Conservation (phyloP, 1,140 invertebrate genomes). For the Rhopalosiphum padi region DNA sequence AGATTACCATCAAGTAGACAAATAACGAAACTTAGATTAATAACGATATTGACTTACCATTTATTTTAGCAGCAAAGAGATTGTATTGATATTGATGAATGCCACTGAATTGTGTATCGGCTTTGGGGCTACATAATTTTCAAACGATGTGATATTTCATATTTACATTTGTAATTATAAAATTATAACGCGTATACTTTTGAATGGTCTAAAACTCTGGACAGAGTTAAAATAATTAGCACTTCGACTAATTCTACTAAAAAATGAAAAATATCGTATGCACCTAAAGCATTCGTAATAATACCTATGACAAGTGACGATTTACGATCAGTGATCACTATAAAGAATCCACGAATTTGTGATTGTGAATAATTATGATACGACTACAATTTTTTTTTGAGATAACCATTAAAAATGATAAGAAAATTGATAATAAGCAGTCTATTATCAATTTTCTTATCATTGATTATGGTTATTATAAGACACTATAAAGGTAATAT, state of each 20-base stretch:
- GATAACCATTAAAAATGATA: too few relatives aligned
- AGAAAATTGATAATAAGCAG: too few relatives aligned
- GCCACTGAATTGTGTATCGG: not conserved
- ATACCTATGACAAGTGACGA: too few relatives aligned
- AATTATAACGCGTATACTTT: not conserved
- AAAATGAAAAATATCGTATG: not conserved
- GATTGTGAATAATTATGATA: too few relatives aligned
- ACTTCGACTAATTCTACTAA: too few relatives aligned
- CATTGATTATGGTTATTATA: too few relatives aligned
- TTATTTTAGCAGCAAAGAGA: not conserved
- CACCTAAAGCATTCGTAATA: not conserved
- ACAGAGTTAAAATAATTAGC: not conserved
- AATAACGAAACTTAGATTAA: not conserved
- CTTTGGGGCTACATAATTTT: not conserved
- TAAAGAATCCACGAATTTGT: too few relatives aligned
- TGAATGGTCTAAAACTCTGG: not conserved
- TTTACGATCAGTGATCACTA: too few relatives aligned
- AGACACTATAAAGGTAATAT: too few relatives aligned
- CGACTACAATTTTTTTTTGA: too few relatives aligned
- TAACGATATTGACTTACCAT: not conserved
- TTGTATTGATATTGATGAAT: not conserved
- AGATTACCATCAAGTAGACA: too few relatives aligned
- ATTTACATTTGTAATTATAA: not conserved
- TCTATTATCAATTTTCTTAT: too few relatives aligned
- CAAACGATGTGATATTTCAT: not conserved